phyloP scores from a whole-genome alignment of 2,888 invertebrate genomes.

The Noctua comes region DNA sequence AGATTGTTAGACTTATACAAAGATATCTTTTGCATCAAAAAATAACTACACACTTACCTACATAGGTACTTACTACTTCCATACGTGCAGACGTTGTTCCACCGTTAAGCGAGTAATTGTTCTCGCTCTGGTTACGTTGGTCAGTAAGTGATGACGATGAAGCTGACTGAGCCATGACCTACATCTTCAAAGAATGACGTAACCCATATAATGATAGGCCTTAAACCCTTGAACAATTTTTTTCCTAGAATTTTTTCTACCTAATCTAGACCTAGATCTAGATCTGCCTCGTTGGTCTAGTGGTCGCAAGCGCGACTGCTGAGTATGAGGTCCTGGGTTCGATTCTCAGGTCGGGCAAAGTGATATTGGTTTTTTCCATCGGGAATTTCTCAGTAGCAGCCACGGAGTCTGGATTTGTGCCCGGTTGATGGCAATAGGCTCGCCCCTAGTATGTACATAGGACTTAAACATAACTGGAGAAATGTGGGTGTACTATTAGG shows the following conservation, averaged over 20 bases:
- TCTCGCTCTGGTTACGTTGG: conserved; percentile 49
- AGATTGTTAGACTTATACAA: conserved; percentile 12
- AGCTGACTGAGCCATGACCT: conserved; percentile 44
- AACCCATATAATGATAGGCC: conserved; percentile 29
- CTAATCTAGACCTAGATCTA: conserved; percentile 43
- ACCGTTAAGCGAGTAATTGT: conserved; percentile 39
- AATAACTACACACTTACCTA: neutral
- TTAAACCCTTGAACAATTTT: conserved; percentile 52
- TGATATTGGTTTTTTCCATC: neutral
- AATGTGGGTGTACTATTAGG: neutral
- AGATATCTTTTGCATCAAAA: conserved; percentile 11
- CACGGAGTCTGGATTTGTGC: neutral
- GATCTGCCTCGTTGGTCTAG: neutral
- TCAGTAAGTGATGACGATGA: conserved; percentile 20
- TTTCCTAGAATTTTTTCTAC: conserved; percentile 56
- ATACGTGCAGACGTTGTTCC: conserved; percentile 4
- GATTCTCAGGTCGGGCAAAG: neutral
- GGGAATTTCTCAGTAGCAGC: neutral
- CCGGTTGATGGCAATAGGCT: neutral
- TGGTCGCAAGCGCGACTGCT: neutral
- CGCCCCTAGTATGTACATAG: no score
- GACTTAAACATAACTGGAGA: neutral
- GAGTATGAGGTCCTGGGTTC: neutral
- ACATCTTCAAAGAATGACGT: conserved; percentile 54
- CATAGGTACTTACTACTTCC: neutral